These are phyloP conservation scores for Liolophura sinensis DNA, from an alignment of 1,140 invertebrate species.

Conservation along the genomic window DNA sequence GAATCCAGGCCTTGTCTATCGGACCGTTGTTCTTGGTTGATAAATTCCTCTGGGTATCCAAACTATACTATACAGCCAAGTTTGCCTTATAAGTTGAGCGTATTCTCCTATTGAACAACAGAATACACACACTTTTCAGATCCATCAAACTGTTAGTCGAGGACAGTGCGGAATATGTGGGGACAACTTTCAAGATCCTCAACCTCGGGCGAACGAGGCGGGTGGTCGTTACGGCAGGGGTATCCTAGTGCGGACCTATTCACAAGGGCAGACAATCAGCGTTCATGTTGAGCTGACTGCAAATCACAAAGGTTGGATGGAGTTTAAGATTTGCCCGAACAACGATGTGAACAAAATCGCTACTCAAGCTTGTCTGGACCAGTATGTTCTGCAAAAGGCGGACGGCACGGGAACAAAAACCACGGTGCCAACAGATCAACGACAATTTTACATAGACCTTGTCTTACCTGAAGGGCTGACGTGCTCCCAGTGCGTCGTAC, in stretches of 20 bases:
- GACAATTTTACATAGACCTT: background rate
- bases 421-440: background rate
- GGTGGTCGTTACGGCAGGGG: conserved; percentile 17
- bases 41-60: no score
- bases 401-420: conserved; percentile 52
- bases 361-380: conserved; percentile 64
- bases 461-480: conserved; percentile 37
- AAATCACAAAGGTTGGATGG: conserved; percentile 3
- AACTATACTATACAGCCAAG: no score
- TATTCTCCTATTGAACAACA: no score
- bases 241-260: background rate
- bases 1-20: no score
- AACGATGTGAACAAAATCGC: background rate
- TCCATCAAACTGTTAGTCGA: conserved; percentile 24
- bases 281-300: background rate
- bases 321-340: conserved; percentile 4
- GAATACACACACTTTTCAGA: background rate
- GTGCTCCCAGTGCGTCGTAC: conserved; percentile 55
- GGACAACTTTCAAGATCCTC: conserved; percentile 55
- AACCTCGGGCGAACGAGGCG: conserved; percentile 11
- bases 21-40: no score
- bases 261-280: conserved; percentile 4
- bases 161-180: conserved; percentile 57
- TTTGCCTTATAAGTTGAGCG: no score
- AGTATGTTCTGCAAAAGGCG: conserved; percentile 56